Evolutionary conservation across 2,888 invertebrate genomes (phyloP).

Genomic region (Aquatica leii): DNA sequence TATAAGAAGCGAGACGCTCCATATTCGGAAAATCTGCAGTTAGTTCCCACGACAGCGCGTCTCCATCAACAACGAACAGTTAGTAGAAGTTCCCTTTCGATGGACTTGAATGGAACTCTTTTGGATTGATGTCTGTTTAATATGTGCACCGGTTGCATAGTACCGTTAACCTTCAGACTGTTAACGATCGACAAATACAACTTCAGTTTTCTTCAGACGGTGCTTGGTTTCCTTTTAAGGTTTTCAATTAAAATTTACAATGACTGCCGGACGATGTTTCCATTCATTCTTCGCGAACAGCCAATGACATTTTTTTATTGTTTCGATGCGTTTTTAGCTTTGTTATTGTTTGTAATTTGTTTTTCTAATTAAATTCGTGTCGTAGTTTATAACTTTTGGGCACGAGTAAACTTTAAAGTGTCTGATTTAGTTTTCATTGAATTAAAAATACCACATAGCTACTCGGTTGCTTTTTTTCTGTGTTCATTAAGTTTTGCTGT

Average conservation of each 20-base stretch:
- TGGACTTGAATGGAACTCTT: conserved; percentile 36
- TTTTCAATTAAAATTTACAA: conserved; percentile 31
- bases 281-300: conserved; percentile 21
- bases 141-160: conserved; percentile 43
- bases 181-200: conserved; percentile 17
- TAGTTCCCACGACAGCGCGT: conserved; percentile 30
- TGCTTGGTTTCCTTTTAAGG: conserved; percentile 34
- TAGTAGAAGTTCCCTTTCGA: conserved; percentile 27
- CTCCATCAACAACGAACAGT: conserved; percentile 18
- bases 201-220: conserved; percentile 28
- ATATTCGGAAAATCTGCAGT: conserved; percentile 37
- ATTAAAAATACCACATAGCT: too few species aligned
- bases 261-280: conserved; percentile 15
- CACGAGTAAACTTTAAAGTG: too few species aligned
- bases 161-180: conserved; percentile 32
- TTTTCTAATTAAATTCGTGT: not conserved
- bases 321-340: too few species aligned
- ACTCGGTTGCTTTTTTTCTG: too few species aligned
- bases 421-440: too few species aligned
- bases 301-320: not conserved
- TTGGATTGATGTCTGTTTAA: conserved; percentile 41
- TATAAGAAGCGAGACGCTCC: conserved; percentile 39
- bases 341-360: not conserved
- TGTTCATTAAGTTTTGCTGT: too few species aligned
- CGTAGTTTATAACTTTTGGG: too few species aligned